Conservation (phyloP, 1,140 invertebrate species). For the Saccostrea cuccullata region DNA sequence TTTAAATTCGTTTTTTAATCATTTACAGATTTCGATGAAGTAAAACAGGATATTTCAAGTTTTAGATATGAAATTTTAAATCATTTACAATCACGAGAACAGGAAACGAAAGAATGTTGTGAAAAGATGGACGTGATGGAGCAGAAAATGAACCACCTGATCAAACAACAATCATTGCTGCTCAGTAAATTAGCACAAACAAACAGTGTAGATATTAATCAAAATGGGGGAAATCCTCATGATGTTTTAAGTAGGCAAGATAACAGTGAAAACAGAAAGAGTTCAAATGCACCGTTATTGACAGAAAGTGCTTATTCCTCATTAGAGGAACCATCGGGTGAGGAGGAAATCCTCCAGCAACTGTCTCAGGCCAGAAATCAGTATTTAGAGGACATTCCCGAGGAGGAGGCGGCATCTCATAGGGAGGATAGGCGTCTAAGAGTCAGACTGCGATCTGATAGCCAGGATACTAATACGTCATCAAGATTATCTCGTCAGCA, state of each 20-base stretch:
- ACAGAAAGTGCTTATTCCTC: slow-evolving; percentile 43
- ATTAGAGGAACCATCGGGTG: neutral
- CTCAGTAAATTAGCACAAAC: slow-evolving; percentile 36
- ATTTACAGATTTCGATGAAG: slow-evolving; percentile 68
- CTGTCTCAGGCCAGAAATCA: neutral
- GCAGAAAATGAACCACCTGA: slow-evolving; percentile 55
- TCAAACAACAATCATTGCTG: slow-evolving; percentile 55
- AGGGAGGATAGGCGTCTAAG: neutral
- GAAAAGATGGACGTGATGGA: slow-evolving; percentile 55
- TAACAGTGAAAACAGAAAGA: slow-evolving; percentile 17
- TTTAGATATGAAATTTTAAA: slow-evolving; percentile 72
- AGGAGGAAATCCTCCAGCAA: neutral
- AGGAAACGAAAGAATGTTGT: slow-evolving; percentile 47
- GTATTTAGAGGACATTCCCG: slow-evolving; percentile 53
- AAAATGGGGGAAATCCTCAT: neutral
- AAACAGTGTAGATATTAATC: neutral
- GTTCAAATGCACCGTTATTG: neutral
- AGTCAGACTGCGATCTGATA: neutral
- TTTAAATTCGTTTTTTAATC: neutral
- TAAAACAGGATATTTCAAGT: slow-evolving; percentile 72
- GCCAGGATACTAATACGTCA: slow-evolving; percentile 23
- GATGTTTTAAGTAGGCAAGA: neutral
- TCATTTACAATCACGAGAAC: slow-evolving; percentile 60
- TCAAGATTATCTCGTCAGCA: slow-evolving; percentile 27
- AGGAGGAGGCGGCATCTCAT: slow-evolving; percentile 45